phyloP scores from a whole-genome alignment of 2,888 invertebrate genomes.

The Cyaniris semiargus region DNA sequence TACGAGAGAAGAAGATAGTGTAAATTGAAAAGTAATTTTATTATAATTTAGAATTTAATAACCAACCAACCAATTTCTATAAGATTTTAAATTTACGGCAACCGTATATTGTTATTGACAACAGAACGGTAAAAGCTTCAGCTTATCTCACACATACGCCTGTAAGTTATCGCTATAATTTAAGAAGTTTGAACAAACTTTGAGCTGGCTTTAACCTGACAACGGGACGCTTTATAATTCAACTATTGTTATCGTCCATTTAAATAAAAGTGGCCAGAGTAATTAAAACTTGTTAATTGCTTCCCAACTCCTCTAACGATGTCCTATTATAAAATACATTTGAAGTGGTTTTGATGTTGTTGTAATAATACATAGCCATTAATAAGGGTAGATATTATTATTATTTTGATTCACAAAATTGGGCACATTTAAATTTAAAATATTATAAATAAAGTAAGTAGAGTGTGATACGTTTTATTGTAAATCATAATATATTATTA shows the following conservation, averaged over 20 bases:
- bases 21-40: too few species aligned
- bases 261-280: slow-evolving; percentile 35
- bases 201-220: slow-evolving; percentile 51
- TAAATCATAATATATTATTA: too few species aligned
- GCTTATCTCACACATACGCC: not conserved
- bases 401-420: too few species aligned
- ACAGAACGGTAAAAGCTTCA: not conserved
- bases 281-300: slow-evolving; percentile 37
- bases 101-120: too few species aligned
- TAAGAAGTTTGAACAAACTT: slow-evolving; percentile 59
- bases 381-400: too few species aligned
- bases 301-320: slow-evolving; percentile 7
- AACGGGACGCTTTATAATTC: slow-evolving; percentile 41
- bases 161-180: slow-evolving; percentile 62
- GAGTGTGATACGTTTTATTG: too few species aligned
- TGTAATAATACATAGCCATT: not conserved
- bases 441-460: too few species aligned
- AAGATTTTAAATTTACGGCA: too few species aligned
- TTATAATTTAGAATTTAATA: too few species aligned
- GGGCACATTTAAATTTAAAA: too few species aligned
- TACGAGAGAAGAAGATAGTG: too few species aligned
- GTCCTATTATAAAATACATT: not conserved
- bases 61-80: too few species aligned
- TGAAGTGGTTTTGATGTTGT: slow-evolving; percentile 5
- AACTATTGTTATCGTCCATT: slow-evolving; percentile 39